Percentiles rank a stretch among this genome's conserved stretches.
Evolutionary conservation across 2,113 vertebrate genomes (phyloP).

Genomic region (Delphinapterus leucas): DNA sequence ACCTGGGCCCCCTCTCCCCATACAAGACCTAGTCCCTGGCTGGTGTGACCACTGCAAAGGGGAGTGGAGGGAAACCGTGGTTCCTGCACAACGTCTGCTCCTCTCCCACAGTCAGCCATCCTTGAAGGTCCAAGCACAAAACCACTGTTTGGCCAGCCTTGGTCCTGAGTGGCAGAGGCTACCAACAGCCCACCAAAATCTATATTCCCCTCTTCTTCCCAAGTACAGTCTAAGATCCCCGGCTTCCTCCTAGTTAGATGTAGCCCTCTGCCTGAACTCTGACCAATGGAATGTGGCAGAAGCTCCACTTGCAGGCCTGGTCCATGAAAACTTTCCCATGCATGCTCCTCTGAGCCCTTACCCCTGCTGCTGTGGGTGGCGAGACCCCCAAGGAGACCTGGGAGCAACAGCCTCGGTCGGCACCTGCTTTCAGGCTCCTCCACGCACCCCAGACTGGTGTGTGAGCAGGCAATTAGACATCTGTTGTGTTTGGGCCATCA

Average conservation of each 20-base stretch:
- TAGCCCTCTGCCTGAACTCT: neutral
- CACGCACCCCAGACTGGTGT: neutral
- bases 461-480: neutral
- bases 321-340: rapidly evolving
- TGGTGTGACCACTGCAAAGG: neutral
- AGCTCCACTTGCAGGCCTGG: neutral
- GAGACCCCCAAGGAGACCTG: neutral
- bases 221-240: neutral
- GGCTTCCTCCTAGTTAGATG: neutral
- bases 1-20: neutral
- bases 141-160: neutral
- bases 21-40: neutral
- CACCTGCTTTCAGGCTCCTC: neutral
- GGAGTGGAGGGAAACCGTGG: rapidly evolving
- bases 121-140: neutral
- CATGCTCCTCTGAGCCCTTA: rapidly evolving
- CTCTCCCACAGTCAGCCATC: neutral
- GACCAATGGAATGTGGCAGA: rapidly evolving
- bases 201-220: neutral
- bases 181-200: neutral
- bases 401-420: neutral
- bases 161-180: neutral
- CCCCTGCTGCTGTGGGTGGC: neutral
- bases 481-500: neutral
- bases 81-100: neutral